Base-by-base conservation (phyloP, 2,797 vertebrate genomes). In the Botia kubotai region DNA sequence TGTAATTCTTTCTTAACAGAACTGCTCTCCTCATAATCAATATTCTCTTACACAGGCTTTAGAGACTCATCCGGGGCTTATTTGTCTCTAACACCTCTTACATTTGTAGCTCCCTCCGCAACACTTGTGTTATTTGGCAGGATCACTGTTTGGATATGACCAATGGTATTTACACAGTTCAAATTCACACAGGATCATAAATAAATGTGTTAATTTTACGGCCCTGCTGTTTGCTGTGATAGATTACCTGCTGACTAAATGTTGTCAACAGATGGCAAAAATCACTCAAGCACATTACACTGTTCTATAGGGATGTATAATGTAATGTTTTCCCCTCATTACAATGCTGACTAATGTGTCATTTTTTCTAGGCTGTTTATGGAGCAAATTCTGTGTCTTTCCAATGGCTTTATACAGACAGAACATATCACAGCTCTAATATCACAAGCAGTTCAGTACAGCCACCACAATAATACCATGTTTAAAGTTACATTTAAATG, bases 261-360 rank as follows among this genome's bases (percentile, higher is more conserved):
- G 90, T 90, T 91, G 89, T 92, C 91, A 93, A 92, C 91, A 93
- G 92, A 94, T 93, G 92, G 91, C 87, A 88, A 88, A 83, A 93
- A 88, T 89, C 80, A 91, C 88, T 93, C 87, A 89, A 87, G 88
- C 86, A 77, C 87, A 87, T 88, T 83, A 85, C 77, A 84, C 69
- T 84, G 84, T 90, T 89, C 89, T 91, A 87, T 79, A 87, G 90
- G 90, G 90, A 92, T 89, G 86, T 88, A 87, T 88, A 90, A 89
- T 84, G 82, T 14, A 76, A 83, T 74, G 82, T 82, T 77, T 82
- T 81, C 86, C 84, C 89, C 84, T 86, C 86, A 87, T 89, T 89
- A 88, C 75, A 88, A 89, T 87, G 84, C 85, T 89, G 87, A 90
- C 86, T 90, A 88, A 92, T 89, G 86, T 87, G 87, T 76, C 88